Conservation (phyloP, 2,888 invertebrate species). For the Idaea aversata region DNA sequence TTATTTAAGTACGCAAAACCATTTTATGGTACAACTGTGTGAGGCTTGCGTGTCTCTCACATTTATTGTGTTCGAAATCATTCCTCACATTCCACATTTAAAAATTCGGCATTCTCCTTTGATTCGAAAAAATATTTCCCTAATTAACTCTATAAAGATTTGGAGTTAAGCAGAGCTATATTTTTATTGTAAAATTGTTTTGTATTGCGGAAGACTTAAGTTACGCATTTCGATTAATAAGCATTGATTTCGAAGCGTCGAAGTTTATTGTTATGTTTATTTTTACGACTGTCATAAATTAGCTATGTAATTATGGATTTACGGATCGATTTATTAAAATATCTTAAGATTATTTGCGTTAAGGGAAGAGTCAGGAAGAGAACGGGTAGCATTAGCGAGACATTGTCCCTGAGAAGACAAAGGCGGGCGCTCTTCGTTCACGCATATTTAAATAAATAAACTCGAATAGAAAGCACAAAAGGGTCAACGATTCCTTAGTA, state of each 20-base stretch:
- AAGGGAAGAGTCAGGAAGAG: constrained; percentile 50
- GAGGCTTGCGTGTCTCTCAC: constrained; percentile 48
- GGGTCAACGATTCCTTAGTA: neutral
- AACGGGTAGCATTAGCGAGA: constrained; percentile 49
- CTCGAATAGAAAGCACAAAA: constrained; percentile 41
- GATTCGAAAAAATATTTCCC: constrained; percentile 38
- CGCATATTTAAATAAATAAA: constrained; percentile 75
- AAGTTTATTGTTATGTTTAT: constrained; percentile 12
- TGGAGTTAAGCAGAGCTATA: constrained; percentile 20
- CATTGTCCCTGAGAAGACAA: constrained; percentile 61
- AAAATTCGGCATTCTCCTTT: constrained; percentile 40
- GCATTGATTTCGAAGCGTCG: neutral
- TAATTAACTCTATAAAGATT: constrained; percentile 44
- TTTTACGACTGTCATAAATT: neutral
- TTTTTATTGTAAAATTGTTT: constrained; percentile 8
- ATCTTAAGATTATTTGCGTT: constrained; percentile 30
- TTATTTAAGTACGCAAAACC: constrained; percentile 54
- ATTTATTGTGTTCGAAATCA: constrained; percentile 42
- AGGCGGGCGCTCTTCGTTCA: constrained; percentile 52
- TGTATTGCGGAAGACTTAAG: constrained; percentile 16
- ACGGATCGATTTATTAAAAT: constrained; percentile 19
- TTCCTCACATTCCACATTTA: constrained; percentile 42
- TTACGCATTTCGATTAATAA: neutral
- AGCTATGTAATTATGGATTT: constrained; percentile 10
- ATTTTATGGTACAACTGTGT: constrained; percentile 58